Evolutionary conservation across 2,888 invertebrate species (phyloP).

Genomic region (Tubulanus polymorphus): DNA sequence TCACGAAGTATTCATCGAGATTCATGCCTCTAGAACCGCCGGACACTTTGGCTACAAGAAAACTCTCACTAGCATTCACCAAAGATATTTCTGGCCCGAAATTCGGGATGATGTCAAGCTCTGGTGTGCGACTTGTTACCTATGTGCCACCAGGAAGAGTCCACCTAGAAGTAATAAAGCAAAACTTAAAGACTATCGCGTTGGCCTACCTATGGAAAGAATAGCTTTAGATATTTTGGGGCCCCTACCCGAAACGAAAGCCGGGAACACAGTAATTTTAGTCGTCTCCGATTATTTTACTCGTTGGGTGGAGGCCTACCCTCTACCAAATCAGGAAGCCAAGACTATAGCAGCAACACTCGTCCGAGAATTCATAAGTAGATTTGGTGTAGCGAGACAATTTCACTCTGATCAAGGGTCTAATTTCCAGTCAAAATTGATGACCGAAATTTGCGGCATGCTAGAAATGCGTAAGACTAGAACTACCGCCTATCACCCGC

Average conservation of each 20-base stretch:
- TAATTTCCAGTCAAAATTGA: conserved; percentile 11
- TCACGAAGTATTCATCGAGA: not conserved
- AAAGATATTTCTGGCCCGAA: conserved; percentile 13
- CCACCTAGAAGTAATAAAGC: not conserved
- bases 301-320: conserved; percentile 8
- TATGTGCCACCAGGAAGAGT: not conserved
- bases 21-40: conserved; percentile 2
- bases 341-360: conserved; percentile 1
- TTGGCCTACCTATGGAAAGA: conserved; percentile 10
- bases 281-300: conserved; percentile 15
- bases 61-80: conserved; percentile 6
- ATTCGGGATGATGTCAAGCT: conserved; percentile 9
- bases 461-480: conserved; percentile 5
- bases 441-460: conserved; percentile 7
- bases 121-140: conserved; percentile 5
- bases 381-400: conserved; percentile 9
- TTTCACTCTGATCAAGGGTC: conserved; percentile 12
- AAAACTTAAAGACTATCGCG: not conserved
- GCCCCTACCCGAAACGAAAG: conserved; percentile 6
- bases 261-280: conserved; percentile 7
- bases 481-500: conserved; percentile 11
- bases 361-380: conserved; percentile 4
- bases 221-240: conserved; percentile 18
- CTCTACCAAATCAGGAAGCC: conserved; percentile 8
- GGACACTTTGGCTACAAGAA: conserved; percentile 14